Evolutionary conservation across 2,113 vertebrate species (phyloP), one percentile per base, ranked within the genome.

Genomic region (Nibea coibor): DNA sequence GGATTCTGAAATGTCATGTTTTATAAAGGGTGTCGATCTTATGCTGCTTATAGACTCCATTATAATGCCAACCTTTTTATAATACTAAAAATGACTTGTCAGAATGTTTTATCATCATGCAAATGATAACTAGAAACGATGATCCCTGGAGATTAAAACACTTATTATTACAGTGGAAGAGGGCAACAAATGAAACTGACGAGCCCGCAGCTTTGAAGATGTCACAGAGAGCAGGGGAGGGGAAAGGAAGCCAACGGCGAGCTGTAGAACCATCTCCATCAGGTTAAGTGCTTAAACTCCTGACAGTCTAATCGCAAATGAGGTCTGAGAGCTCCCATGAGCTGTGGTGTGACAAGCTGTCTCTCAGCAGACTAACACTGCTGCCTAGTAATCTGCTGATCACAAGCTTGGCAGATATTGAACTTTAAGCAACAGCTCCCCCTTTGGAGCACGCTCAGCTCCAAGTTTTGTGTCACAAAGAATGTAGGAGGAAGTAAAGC

Each of bases 281-380:
- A 82, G 81, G 86, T 90, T 81, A 86, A 90, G 89, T 85, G 72
- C 58, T 81, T 82, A 75, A 86, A 91, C 85, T 90, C 82, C 59
- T 78, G 81, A 86, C 84, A 78, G 79, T 85, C 74, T 82, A 72
- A 77, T 82, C 80, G 82, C 84, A 89, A 89, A 90, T 82, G 87
- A 87, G 65, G 65, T 72, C 50, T 63, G 76, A 72, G 67, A 78
- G 65, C 68, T 77, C 69, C 74, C 31, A 26, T 71, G 81, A 81
- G 83, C 85, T 45, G 75, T 16, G 22, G 26, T 58, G 67, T 84
- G 87, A 87, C 81, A 71, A 72, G 82, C 71, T 78, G 79, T 76
- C 51, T 86, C 76, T 78, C 83, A 11, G 70, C 80, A 80, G 83
- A 69, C 67, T 19, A 12, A 20, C 64, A 28, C 59, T 63, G 57